Percentiles rank a stretch among this genome's conserved stretches.
phyloP scores from a whole-genome alignment of 2,888 invertebrate species.

The Allolobophora icterica region DNA sequence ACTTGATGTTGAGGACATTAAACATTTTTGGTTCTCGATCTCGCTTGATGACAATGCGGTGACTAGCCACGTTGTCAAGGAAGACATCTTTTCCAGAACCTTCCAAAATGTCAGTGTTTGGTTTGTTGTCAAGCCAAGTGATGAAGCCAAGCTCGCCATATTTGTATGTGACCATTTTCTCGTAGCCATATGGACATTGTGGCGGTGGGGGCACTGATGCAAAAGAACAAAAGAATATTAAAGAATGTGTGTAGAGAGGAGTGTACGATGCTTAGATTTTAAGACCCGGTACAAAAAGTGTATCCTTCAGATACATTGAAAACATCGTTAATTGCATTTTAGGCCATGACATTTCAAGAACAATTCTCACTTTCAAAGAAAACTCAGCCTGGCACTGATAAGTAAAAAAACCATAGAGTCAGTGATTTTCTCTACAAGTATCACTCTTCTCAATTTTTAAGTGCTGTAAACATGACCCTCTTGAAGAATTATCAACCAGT shows the following conservation, averaged over 20 bases:
- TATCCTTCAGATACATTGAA: not conserved
- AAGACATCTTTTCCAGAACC: not conserved
- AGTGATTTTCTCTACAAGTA: too few species aligned
- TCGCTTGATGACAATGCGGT: not conserved
- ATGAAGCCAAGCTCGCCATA: not conserved
- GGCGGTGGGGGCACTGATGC: not conserved
- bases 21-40: not conserved
- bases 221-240: not conserved
- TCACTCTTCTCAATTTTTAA: too few species aligned
- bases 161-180: not conserved
- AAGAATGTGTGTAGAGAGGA: too few species aligned
- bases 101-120: not conserved
- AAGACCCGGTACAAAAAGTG: not conserved
- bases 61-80: not conserved
- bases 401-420: too few species aligned
- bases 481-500: too few species aligned
- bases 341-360: too few species aligned
- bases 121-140: not conserved
- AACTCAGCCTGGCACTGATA: too few species aligned
- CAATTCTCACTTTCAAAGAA: too few species aligned
- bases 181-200: not conserved
- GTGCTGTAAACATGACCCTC: too few species aligned
- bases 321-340: not conserved
- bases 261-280: too few species aligned
- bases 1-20: not conserved